A percentile compares a stretch with the other conserved stretches of the same genome.
These are phyloP conservation scores for Junonia oenone DNA, from an alignment of 2,888 invertebrate genomes.

Conservation along the genomic window DNA sequence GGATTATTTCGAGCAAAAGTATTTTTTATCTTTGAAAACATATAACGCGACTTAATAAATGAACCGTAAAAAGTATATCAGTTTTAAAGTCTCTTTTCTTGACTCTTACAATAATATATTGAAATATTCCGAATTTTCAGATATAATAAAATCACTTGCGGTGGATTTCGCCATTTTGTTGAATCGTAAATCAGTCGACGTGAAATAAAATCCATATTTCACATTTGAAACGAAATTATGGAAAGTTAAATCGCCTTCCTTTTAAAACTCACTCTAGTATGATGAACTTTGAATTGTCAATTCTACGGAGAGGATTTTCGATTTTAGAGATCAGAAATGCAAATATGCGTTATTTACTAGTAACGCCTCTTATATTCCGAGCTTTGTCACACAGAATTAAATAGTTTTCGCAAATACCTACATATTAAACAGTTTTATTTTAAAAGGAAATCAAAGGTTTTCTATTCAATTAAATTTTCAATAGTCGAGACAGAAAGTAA, in stretches of 20 bases:
- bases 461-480: too few relatives aligned
- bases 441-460: too few relatives aligned
- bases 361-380: too few relatives aligned
- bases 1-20: too few relatives aligned
- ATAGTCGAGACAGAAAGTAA: too few relatives aligned
- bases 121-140: background rate
- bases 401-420: too few relatives aligned
- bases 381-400: too few relatives aligned
- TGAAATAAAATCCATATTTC: constrained; percentile 4
- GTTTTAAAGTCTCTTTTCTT: background rate
- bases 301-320: background rate
- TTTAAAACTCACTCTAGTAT: background rate
- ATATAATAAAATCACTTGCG: background rate
- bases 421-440: too few relatives aligned
- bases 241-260: background rate
- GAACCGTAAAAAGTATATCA: background rate
- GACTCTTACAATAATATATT: background rate
- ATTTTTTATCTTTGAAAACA: too few relatives aligned
- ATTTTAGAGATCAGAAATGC: too few relatives aligned
- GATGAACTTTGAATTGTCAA: background rate
- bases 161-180: background rate
- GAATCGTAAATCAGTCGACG: background rate
- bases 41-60: too few relatives aligned
- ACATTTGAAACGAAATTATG: background rate
- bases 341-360: too few relatives aligned